Conservation (phyloP, 2,113 vertebrate genomes). For the Ceyx cyanopectus region DNA sequence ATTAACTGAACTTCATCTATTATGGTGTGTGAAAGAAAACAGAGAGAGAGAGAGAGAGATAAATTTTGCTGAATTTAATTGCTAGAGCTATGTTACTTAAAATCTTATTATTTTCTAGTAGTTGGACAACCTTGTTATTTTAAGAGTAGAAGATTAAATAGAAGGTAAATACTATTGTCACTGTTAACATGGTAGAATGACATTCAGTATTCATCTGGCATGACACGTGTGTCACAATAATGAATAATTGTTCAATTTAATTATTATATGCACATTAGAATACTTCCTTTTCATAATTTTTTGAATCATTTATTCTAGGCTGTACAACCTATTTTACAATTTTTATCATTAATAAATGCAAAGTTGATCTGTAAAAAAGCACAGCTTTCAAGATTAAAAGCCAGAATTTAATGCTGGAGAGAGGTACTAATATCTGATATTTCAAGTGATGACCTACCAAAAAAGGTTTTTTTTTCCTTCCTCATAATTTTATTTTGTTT, state of each 20-base stretch:
- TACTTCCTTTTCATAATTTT: background rate
- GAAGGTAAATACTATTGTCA: background rate
- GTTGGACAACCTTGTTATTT: background rate
- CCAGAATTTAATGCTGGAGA: background rate
- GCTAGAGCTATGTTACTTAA: background rate
- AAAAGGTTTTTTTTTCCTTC: background rate
- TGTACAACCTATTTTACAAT: background rate
- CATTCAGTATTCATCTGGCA: background rate
- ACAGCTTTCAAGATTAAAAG: background rate
- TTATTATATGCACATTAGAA: background rate
- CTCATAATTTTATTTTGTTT: background rate
- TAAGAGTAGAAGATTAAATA: background rate
- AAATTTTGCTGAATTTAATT: background rate
- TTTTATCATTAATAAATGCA: background rate
- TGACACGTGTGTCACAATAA: background rate
- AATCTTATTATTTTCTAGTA: background rate
- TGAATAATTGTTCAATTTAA: background rate
- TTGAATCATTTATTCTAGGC: background rate
- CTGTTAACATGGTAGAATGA: background rate
- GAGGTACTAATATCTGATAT: background rate
- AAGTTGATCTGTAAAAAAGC: background rate
- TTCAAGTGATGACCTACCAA: background rate
- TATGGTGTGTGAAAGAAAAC: background rate
- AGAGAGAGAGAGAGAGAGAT: background rate
- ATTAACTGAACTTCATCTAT: conserved; percentile 5